Conservation (phyloP, 30 jellyfish, hydroid and myxozoan species). For the Hydractinia symbiolongicarpus region DNA sequence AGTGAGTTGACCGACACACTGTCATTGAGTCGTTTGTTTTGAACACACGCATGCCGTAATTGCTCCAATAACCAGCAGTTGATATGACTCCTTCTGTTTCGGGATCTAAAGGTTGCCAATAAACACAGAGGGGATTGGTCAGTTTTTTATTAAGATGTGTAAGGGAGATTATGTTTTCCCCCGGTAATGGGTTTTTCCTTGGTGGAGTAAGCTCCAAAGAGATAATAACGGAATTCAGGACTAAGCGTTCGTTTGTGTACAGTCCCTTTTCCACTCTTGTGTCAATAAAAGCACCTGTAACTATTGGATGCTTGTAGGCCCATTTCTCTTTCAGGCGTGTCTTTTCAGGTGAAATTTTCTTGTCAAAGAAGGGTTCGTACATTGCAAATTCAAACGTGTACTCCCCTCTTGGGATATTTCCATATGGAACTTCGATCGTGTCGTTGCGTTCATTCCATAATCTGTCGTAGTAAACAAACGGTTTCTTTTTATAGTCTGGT, state of each 20-base stretch:
- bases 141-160: conserved; percentile 54
- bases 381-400: conserved; percentile 48
- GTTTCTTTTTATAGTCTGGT: conserved; percentile 53
- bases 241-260: conserved; percentile 32
- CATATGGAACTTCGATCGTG: conserved; percentile 75
- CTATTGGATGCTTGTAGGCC: conserved; percentile 57
- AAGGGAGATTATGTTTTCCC: conserved; percentile 62
- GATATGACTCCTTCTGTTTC: conserved; percentile 26
- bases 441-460: conserved; percentile 86
- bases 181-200: conserved; percentile 67
- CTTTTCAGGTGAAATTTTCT: conserved; percentile 22
- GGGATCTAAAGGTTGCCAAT: conserved; percentile 71
- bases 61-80: conserved; percentile 81
- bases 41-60: conserved; percentile 67
- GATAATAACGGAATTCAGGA: conserved; percentile 64
- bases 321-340: conserved; percentile 58
- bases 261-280: conserved; percentile 52
- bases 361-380: conserved; percentile 43
- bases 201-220: conserved; percentile 65
- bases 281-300: conserved; percentile 64
- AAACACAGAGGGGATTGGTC: conserved; percentile 76
- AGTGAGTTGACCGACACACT: conserved; percentile 60
- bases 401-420: conserved; percentile 66
- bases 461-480: conserved; percentile 24
- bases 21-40: conserved; percentile 63